Percentiles rank a stretch among this genome's conserved stretches.
These are phyloP conservation scores for Neosilurus mollespiculum DNA, from an alignment of 2,797 vertebrate species.

Conservation along the genomic window DNA sequence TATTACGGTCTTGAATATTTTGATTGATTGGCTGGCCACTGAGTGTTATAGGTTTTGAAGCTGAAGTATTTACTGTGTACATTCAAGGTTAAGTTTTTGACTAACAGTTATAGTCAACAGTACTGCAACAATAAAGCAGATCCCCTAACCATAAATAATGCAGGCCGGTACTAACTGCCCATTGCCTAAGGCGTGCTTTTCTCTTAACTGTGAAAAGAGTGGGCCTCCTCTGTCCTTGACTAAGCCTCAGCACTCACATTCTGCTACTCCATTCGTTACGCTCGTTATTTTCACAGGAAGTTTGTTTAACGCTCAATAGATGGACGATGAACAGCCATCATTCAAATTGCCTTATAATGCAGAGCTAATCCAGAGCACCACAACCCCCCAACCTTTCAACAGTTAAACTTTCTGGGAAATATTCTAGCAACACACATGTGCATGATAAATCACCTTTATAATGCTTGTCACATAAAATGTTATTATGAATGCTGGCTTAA, in stretches of 20 bases:
- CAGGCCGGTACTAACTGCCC: conserved; percentile 60
- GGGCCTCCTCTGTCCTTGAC: conserved; percentile 52
- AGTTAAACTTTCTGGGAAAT: conserved; percentile 70
- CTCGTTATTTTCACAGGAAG: conserved; percentile 69
- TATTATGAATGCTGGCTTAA: conserved; percentile 69
- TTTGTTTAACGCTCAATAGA: conserved; percentile 66
- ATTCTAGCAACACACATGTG: conserved; percentile 70
- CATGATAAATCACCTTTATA: conserved; percentile 78
- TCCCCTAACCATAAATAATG: conserved; percentile 57
- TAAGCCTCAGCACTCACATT: conserved; percentile 54
- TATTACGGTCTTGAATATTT: conserved; percentile 28
- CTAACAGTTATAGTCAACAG: conserved; percentile 43
- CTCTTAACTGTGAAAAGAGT: conserved; percentile 41
- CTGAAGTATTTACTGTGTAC: conserved; percentile 40
- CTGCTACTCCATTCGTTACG: conserved; percentile 60
- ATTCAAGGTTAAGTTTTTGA: conserved; percentile 8
- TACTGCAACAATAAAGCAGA: conserved; percentile 49
- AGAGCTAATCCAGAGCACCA: conserved; percentile 60
- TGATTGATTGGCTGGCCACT: conserved; percentile 15
- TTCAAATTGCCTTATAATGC: conserved; percentile 63
- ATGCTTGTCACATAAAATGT: conserved; percentile 80
- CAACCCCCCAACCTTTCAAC: conserved; percentile 31
- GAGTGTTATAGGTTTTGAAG: conserved; percentile 24
- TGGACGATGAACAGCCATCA: conserved; percentile 58
- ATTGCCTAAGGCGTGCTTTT: conserved; percentile 49